Conservation (phyloP, 30 jellyfish, hydroid and myxozoan species). For the Catostylus mosaicus region DNA sequence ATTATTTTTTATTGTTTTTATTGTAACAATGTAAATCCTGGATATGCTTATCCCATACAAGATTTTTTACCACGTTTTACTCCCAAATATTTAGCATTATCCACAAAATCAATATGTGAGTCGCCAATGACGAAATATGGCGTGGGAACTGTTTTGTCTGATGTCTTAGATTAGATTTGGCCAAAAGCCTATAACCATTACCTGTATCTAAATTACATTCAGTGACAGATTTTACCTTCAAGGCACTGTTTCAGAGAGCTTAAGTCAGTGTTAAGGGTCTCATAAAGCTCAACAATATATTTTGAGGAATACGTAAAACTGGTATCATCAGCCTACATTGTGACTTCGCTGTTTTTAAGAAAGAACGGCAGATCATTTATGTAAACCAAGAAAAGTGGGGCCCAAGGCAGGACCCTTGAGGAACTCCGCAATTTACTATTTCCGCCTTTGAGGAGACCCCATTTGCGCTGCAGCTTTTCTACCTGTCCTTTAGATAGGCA, state of each 20-base stretch:
- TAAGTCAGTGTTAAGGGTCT: not conserved
- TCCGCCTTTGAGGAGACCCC: no score
- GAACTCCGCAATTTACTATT: no score
- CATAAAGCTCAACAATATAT: not conserved
- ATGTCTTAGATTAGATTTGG: not conserved
- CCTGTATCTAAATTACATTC: not conserved
- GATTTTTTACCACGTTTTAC: slow-evolving; percentile 1
- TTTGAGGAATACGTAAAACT: not conserved
- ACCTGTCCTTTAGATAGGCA: slow-evolving; percentile 1
- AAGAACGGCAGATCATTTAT: no score
- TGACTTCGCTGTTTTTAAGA: slow-evolving; percentile 5
- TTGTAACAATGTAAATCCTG: not conserved
- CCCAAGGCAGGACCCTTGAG: slow-evolving; percentile 18
- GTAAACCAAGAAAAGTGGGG: no score
- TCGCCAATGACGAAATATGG: slow-evolving; percentile 1
- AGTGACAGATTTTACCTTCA: slow-evolving; percentile 9
- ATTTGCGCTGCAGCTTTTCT: no score
- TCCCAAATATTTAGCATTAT: slow-evolving; percentile 10
- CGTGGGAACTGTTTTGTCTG: not conserved
- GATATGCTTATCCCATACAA: slow-evolving; percentile 5
- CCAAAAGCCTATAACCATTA: not conserved
- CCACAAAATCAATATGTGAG: slow-evolving; percentile 10
- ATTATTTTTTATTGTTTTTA: no score
- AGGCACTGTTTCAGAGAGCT: not conserved
- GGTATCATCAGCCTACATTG: slow-evolving; percentile 2